These are phyloP conservation scores for Pararge aegeria DNA, from an alignment of 1,140 invertebrate genomes.

Conservation along the genomic window DNA sequence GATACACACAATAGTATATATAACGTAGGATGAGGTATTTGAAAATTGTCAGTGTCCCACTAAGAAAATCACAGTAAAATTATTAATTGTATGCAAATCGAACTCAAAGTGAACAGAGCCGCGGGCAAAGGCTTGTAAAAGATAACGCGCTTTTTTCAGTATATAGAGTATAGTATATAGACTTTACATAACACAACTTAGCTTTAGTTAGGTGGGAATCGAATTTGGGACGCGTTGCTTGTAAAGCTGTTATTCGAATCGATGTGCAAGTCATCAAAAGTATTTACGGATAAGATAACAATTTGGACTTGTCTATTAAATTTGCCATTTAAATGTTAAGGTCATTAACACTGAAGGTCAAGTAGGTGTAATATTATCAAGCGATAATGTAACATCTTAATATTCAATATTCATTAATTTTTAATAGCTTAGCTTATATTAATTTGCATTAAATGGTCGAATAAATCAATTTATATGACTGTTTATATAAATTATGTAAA, in stretches of 20 bases:
- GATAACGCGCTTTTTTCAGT: too few relatives aligned
- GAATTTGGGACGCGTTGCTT: too few relatives aligned
- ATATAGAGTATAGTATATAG: too few relatives aligned
- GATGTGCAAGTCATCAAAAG: not conserved
- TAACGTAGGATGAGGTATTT: too few relatives aligned
- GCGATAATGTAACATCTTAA: slow-evolving; percentile 20
- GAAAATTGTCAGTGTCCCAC: too few relatives aligned
- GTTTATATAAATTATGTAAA: slow-evolving; percentile 7
- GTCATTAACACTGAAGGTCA: slow-evolving; percentile 34
- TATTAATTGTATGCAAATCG: too few relatives aligned
- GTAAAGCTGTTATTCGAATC: not conserved
- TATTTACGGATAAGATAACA: not conserved
- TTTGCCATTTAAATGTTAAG: slow-evolving; percentile 31
- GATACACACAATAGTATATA: too few relatives aligned
- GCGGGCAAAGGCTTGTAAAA: too few relatives aligned
- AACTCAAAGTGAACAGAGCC: too few relatives aligned
- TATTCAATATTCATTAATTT: slow-evolving; percentile 21
- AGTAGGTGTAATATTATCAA: slow-evolving; percentile 17
- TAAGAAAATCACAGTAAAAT: too few relatives aligned
- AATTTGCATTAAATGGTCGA: slow-evolving; percentile 5
- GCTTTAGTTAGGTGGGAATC: too few relatives aligned
- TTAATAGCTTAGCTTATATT: slow-evolving; percentile 10
- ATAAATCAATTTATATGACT: slow-evolving; percentile 12
- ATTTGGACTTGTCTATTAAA: slow-evolving; percentile 27
- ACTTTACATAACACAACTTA: too few relatives aligned